Evolutionary conservation across 35 echinoderm and acorn worm species (phyloP).

Genomic region (Acanthaster planci): DNA sequence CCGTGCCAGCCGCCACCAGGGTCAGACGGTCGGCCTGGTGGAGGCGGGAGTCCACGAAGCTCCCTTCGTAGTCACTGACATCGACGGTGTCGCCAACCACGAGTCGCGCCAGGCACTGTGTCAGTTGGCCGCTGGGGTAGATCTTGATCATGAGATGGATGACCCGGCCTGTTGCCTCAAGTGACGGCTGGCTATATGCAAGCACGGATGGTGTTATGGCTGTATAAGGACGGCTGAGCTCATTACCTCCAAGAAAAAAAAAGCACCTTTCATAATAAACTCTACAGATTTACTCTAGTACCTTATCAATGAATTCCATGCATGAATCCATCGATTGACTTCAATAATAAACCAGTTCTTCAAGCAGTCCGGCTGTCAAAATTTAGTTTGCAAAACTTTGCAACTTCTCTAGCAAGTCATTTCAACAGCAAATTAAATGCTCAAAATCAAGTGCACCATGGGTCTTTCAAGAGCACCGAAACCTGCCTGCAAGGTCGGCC

Average conservation of each 20-base stretch:
- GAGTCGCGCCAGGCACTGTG: constrained; percentile 54
- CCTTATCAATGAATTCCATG: too few relatives aligned
- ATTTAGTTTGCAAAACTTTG: too few relatives aligned
- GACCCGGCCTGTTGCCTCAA: neutral
- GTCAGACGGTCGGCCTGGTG: constrained; percentile 41
- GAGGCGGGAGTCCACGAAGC: constrained; percentile 53
- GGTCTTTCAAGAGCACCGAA: too few relatives aligned
- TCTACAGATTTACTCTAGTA: too few relatives aligned
- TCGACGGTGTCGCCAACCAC: constrained; percentile 69
- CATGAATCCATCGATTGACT: too few relatives aligned
- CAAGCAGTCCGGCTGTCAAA: too few relatives aligned
- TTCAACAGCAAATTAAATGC: too few relatives aligned
- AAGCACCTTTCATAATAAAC: too few relatives aligned
- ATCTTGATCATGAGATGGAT: constrained; percentile 90
- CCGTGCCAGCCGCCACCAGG: constrained; percentile 82
- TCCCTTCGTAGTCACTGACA: constrained; percentile 92
- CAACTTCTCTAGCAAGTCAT: too few relatives aligned
- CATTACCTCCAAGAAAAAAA: constrained; percentile 54
- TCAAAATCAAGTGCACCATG: too few relatives aligned
- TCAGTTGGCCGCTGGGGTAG: constrained; percentile 71
- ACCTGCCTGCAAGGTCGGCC: too few relatives aligned
- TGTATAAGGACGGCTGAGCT: constrained; percentile 76
- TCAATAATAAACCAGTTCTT: too few relatives aligned
- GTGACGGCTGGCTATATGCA: neutral
- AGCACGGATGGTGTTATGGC: constrained; percentile 55